Evolutionary conservation across 2,113 vertebrate genomes (phyloP).

Genomic region (Monarcha castaneiventris): DNA sequence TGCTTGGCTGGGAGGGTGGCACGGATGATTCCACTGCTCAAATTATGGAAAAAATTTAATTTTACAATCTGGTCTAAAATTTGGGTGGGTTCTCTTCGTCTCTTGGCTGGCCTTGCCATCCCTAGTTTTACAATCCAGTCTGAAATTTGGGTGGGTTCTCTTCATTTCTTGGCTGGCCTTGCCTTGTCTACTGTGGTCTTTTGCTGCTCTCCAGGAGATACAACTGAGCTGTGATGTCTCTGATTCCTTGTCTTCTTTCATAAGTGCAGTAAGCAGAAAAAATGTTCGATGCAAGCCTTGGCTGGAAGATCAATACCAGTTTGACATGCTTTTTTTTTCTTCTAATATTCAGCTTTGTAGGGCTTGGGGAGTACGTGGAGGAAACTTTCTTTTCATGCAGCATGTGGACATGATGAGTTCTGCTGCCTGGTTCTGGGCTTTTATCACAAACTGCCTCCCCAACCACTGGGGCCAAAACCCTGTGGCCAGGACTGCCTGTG

Average conservation of each 20-base stretch:
- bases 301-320: slow-evolving; percentile 53
- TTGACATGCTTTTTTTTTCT: slow-evolving; percentile 4
- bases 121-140: background rate
- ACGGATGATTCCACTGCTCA: background rate
- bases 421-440: background rate
- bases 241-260: slow-evolving; percentile 15
- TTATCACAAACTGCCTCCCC: background rate
- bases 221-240: background rate
- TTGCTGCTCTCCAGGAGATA: background rate
- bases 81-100: background rate
- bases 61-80: background rate
- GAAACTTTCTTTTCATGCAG: slow-evolving; percentile 38
- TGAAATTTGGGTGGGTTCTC: background rate
- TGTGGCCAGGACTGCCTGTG: background rate
- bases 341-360: slow-evolving; percentile 51
- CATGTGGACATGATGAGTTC: background rate
- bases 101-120: background rate
- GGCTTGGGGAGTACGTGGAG: background rate
- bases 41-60: background rate
- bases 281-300: background rate
- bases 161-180: background rate
- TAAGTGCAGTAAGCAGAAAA: slow-evolving; percentile 9
- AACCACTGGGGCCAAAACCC: background rate
- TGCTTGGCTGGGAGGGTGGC: background rate
- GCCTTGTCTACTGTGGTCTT: background rate